Conservation (phyloP, 2,113 vertebrate species). For the Mormyrus iriodes region DNA sequence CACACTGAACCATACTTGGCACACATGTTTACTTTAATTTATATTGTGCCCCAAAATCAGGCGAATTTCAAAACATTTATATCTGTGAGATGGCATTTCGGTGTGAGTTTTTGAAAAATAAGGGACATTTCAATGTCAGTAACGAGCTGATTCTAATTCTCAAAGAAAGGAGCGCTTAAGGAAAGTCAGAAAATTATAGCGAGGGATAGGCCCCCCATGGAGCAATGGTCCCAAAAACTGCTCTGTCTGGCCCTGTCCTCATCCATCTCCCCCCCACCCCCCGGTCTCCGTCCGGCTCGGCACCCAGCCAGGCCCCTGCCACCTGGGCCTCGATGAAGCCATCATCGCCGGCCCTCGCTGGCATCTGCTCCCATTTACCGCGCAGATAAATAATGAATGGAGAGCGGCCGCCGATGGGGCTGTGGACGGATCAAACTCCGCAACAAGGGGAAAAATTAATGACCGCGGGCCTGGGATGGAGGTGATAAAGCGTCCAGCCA, state of each 20-base stretch:
- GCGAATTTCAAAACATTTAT: not conserved
- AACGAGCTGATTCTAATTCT: not conserved
- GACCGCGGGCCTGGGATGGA: slow-evolving; percentile 50
- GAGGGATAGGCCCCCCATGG: not conserved
- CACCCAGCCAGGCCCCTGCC: slow-evolving; percentile 40
- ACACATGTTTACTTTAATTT: not conserved
- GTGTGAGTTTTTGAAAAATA: not conserved
- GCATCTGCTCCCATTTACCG: slow-evolving; percentile 51
- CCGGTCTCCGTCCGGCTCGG: slow-evolving; percentile 27
- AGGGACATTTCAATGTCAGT: not conserved
- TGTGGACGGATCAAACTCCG: slow-evolving; percentile 33
- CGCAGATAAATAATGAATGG: slow-evolving; percentile 52
- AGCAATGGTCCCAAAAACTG: slow-evolving; percentile 12
- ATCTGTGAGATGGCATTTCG: not conserved
- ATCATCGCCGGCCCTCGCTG: slow-evolving; percentile 42
- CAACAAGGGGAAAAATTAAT: slow-evolving; percentile 38
- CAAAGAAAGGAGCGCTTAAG: not conserved
- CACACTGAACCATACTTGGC: not conserved
- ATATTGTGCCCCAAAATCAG: not conserved
- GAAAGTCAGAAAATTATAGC: slow-evolving; percentile 13
- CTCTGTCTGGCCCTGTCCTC: not conserved
- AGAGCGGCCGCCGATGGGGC: slow-evolving; percentile 31
- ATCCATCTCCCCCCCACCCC: not conserved
- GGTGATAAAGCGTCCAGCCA: slow-evolving; percentile 49
- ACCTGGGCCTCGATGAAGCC: slow-evolving; percentile 52